Evolutionary conservation across 2,888 invertebrate species (phyloP).

Genomic region (Drosophila cognata): DNA sequence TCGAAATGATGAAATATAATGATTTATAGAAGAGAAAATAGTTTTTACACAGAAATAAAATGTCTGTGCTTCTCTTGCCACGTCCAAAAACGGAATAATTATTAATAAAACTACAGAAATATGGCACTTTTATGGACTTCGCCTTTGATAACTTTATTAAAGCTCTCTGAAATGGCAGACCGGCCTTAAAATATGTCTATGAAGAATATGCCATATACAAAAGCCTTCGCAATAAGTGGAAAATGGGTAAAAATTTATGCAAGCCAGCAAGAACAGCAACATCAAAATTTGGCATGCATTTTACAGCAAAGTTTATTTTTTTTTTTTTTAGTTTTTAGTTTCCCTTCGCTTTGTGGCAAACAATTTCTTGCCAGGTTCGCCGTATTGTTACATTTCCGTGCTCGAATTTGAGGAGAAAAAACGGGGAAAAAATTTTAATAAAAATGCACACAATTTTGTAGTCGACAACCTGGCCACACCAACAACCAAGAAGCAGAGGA

Average conservation of each 20-base stretch:
- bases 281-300: conserved; percentile 46
- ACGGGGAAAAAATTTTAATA: conserved; percentile 48
- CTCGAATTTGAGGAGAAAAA: conserved; percentile 50
- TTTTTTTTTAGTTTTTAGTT: conserved; percentile 15
- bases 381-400: conserved; percentile 73
- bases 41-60: not conserved
- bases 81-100: not conserved
- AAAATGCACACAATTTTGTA: conserved; percentile 76
- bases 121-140: not conserved
- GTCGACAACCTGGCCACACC: conserved; percentile 62
- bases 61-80: not conserved
- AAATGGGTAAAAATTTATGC: conserved; percentile 49
- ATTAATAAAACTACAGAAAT: not conserved
- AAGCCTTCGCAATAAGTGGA: conserved; percentile 41
- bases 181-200: conserved; percentile 16
- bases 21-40: not conserved
- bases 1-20: not conserved
- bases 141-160: not conserved
- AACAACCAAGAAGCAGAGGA: conserved; percentile 25
- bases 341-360: conserved; percentile 47
- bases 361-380: conserved; percentile 50
- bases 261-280: conserved; percentile 28
- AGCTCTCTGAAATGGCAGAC: not conserved
- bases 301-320: conserved; percentile 24
- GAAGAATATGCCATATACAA: conserved; percentile 15